Conservation (phyloP, 2,113 vertebrate genomes). For the Pangasianodon gigas region DNA sequence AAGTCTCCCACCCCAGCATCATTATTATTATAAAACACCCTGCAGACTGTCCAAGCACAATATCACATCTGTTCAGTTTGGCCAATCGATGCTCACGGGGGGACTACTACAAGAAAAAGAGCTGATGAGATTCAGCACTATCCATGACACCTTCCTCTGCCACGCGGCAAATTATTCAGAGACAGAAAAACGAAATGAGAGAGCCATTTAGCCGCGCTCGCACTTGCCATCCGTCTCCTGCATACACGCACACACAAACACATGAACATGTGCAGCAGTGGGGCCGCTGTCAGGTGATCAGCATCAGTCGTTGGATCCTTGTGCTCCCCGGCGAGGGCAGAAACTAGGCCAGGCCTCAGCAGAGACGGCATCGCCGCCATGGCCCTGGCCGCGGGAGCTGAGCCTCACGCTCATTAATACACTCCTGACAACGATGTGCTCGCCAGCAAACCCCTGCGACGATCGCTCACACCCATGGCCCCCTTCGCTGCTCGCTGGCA, state of each 20-base stretch:
- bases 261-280: slow-evolving; percentile 56
- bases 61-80: not conserved
- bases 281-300: slow-evolving; percentile 80
- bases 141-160: slow-evolving; percentile 8
- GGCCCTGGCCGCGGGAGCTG: slow-evolving; percentile 62
- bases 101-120: not conserved
- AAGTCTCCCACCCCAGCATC: not conserved
- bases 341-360: slow-evolving; percentile 81
- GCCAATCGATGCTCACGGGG: not conserved
- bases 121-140: slow-evolving; percentile 2
- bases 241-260: slow-evolving; percentile 45
- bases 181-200: slow-evolving; percentile 30
- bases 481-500: slow-evolving; percentile 60
- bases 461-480: slow-evolving; percentile 72
- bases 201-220: slow-evolving; percentile 20
- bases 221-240: slow-evolving; percentile 32
- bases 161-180: slow-evolving; percentile 31
- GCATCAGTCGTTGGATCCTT: slow-evolving; percentile 78
- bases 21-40: not conserved
- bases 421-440: slow-evolving; percentile 77
- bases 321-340: slow-evolving; percentile 74
- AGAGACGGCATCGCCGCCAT: slow-evolving; percentile 62
- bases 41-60: not conserved
- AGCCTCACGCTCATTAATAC: slow-evolving; percentile 78
- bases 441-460: slow-evolving; percentile 71